Evolutionary conservation across 2,888 invertebrate species (phyloP).

Genomic region (Leptinotarsa juncta): DNA sequence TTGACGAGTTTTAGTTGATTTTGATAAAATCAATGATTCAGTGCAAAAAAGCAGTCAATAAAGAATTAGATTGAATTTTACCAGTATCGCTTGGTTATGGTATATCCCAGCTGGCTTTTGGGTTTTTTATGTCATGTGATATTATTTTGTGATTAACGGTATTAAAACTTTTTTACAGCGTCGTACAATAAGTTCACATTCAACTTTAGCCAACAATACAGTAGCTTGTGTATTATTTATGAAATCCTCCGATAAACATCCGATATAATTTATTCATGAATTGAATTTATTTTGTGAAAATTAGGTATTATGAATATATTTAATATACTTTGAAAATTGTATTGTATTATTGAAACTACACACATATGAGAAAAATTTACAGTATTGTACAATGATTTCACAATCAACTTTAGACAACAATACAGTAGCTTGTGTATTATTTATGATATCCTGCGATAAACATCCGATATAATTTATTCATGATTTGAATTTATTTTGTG

Average conservation of each 20-base stretch:
- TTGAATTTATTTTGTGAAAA: conserved; percentile 2
- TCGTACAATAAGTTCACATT: conserved; percentile 13
- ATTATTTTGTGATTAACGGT: background rate
- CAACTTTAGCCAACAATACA: conserved; percentile 20
- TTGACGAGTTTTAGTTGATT: too few species aligned
- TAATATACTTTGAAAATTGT: conserved; percentile 1
- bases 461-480: conserved; percentile 19
- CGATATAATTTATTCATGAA: conserved; percentile 21
- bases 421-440: conserved; percentile 8
- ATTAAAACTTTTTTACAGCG: conserved; percentile 14
- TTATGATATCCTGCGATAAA: conserved; percentile 3
- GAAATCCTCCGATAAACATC: background rate
- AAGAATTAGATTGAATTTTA: background rate
- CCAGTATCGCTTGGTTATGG: conserved; percentile 14
- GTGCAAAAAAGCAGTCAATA: background rate
- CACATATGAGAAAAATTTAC: background rate
- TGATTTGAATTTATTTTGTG: background rate
- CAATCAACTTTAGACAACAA: conserved; percentile 12
- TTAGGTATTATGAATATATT: background rate
- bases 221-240: conserved; percentile 10
- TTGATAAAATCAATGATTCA: too few species aligned
- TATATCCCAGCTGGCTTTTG: conserved; percentile 7
- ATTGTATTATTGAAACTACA: conserved; percentile 15
- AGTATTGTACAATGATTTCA: conserved; percentile 13
- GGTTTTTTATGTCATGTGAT: background rate